A percentile compares a stretch with the other conserved stretches of the same genome.
These are phyloP conservation scores for Diabrotica undecimpunctata DNA, from an alignment of 1,140 invertebrate species.

Conservation along the genomic window DNA sequence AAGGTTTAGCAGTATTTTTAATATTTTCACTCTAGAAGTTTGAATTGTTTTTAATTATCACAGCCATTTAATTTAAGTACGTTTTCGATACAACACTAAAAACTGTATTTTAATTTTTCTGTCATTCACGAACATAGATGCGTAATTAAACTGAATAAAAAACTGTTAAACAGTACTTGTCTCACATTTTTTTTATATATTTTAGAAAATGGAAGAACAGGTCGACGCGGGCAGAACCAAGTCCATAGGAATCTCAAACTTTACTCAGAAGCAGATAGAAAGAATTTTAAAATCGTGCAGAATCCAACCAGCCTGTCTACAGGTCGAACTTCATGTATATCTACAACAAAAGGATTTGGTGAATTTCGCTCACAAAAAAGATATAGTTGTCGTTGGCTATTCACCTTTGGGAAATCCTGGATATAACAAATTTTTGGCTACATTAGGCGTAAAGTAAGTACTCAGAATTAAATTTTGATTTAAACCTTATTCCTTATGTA, in stretches of 20 bases:
- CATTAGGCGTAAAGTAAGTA: constrained; percentile 42
- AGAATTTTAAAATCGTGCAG: constrained; percentile 59
- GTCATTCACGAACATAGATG: no score
- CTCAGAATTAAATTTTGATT: neutral
- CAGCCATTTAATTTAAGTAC: no score
- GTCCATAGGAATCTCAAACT: constrained; percentile 75
- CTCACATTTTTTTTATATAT: constrained; percentile 27
- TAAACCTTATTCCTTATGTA: no score
- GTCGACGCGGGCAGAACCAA: constrained; percentile 59
- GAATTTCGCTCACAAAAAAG: constrained; percentile 65
- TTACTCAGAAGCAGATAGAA: constrained; percentile 66
- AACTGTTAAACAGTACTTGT: no score
- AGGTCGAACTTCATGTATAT: constrained; percentile 79
- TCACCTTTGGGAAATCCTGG: constrained; percentile 73
- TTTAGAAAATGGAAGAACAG: constrained; percentile 69
- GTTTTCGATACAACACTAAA: no score
- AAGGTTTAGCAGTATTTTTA: no score
- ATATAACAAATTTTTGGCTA: constrained; percentile 49
- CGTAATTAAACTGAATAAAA: no score
- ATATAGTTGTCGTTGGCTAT: constrained; percentile 76
- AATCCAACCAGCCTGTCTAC: constrained; percentile 67
- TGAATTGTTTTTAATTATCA: no score
- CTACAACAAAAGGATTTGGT: constrained; percentile 74
- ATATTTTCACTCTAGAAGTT: no score
- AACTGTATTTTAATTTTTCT: no score